Conservation (phyloP, 2,113 vertebrate species). For the Barbus barbus region DNA sequence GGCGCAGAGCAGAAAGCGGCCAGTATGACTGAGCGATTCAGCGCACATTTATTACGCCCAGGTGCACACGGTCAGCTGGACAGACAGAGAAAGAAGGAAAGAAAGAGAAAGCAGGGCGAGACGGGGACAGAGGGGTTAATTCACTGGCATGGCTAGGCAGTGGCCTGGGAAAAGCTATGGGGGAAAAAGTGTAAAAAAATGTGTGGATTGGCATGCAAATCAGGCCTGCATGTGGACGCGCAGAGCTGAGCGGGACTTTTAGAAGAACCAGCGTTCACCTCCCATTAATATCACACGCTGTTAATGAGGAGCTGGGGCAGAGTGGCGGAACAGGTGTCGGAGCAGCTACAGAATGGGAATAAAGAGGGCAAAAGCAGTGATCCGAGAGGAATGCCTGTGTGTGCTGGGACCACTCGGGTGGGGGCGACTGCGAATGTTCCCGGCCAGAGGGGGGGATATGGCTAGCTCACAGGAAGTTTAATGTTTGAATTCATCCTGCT, state of each 20-base stretch:
- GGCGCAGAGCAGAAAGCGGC: neutral
- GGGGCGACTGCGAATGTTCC: slow-evolving; percentile 14
- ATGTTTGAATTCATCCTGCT: neutral
- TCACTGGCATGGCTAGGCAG: slow-evolving; percentile 36
- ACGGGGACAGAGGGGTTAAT: slow-evolving; percentile 48
- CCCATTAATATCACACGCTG: slow-evolving; percentile 80
- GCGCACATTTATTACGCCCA: slow-evolving; percentile 45
- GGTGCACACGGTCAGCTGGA: slow-evolving; percentile 51
- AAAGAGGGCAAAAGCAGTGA: slow-evolving; percentile 77
- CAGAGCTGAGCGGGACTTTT: slow-evolving; percentile 41
- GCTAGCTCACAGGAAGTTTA: slow-evolving; percentile 5
- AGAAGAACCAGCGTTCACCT: slow-evolving; percentile 71
- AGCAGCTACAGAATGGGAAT: slow-evolving; percentile 73
- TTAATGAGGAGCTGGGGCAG: slow-evolving; percentile 72
- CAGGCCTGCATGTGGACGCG: slow-evolving; percentile 62
- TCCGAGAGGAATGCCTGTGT: slow-evolving; percentile 75
- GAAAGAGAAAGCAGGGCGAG: slow-evolving; percentile 17
- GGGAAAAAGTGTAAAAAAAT: too few species aligned
- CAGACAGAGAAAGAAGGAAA: slow-evolving; percentile 24
- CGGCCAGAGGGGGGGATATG: neutral
- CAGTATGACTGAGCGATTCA: too few species aligned
- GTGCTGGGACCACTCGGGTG: slow-evolving; percentile 54
- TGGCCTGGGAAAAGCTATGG: slow-evolving; percentile 52
- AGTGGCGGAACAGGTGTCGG: slow-evolving; percentile 73
- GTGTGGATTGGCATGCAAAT: slow-evolving; percentile 74